Evolutionary conservation across 2,888 invertebrate species (phyloP).

Genomic region (Caradrina clavipalpis): DNA sequence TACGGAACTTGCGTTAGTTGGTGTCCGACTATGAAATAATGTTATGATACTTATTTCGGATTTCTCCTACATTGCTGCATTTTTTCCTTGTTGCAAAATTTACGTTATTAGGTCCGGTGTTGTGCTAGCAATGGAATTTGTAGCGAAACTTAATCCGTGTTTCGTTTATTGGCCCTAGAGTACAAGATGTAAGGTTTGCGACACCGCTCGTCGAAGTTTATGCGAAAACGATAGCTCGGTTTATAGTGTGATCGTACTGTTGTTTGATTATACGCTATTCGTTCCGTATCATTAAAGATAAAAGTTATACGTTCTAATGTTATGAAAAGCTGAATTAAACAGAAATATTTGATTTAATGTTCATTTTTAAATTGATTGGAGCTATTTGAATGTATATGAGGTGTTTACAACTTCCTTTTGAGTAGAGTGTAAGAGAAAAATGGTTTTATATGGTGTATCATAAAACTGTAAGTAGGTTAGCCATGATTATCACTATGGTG

Average conservation of each 20-base stretch:
- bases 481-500: conserved; percentile 48
- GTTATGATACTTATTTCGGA: conserved; percentile 42
- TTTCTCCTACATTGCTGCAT: conserved; percentile 35
- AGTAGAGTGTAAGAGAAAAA: conserved; percentile 34
- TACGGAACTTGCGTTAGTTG: conserved; percentile 66
- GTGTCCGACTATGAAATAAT: conserved; percentile 57
- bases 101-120: conserved; percentile 13
- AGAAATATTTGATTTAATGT: conserved; percentile 54
- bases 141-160: conserved; percentile 40
- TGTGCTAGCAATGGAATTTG: conserved; percentile 31
- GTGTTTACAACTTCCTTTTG: conserved; percentile 61
- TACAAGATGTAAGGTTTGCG: conserved; percentile 28
- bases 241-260: conserved; percentile 43
- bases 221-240: conserved; percentile 53
- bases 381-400: conserved; percentile 49
- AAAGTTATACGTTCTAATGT: conserved; percentile 57
- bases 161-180: conserved; percentile 32
- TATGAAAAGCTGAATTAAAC: conserved; percentile 44
- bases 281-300: conserved; percentile 60
- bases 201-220: conserved; percentile 47
- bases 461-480: conserved; percentile 60
- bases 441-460: conserved; percentile 40
- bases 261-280: conserved; percentile 63
- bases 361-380: conserved; percentile 53
- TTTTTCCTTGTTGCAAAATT: conserved; percentile 35